phyloP scores from a whole-genome alignment of 1,140 invertebrate genomes.

The Vanessa tameamea region DNA sequence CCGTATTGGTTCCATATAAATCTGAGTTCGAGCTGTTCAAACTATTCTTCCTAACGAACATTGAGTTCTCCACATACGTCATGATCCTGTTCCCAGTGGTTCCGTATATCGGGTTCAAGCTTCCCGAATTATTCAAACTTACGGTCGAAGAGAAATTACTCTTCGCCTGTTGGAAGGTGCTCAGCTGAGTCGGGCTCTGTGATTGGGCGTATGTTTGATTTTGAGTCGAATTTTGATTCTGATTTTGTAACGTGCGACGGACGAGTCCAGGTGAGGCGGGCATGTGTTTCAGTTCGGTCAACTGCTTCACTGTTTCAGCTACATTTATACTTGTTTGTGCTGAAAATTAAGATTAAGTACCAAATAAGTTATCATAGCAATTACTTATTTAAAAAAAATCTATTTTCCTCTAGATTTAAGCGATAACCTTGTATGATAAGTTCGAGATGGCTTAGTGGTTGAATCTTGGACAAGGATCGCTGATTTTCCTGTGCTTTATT shows the following conservation, averaged over 20 bases:
- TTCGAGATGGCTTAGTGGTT: too few relatives aligned
- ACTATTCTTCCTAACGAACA: slow-evolving; percentile 69
- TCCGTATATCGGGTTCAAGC: slow-evolving; percentile 78
- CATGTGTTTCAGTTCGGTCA: slow-evolving; percentile 92
- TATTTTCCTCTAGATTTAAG: too few relatives aligned
- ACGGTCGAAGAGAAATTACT: slow-evolving; percentile 65
- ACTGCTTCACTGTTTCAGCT: slow-evolving; percentile 92
- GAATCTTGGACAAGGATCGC: too few relatives aligned
- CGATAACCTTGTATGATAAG: too few relatives aligned
- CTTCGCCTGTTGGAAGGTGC: slow-evolving; percentile 81
- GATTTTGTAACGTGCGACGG: slow-evolving; percentile 79
- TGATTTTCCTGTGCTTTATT: too few relatives aligned
- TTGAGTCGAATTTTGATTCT: slow-evolving; percentile 40
- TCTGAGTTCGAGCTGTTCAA: slow-evolving; percentile 66
- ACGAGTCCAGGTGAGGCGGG: slow-evolving; percentile 91
- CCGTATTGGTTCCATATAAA: slow-evolving; percentile 56
- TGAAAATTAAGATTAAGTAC: slow-evolving; percentile 25
- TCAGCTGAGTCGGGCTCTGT: slow-evolving; percentile 56
- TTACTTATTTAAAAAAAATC: too few relatives aligned
- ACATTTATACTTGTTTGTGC: slow-evolving; percentile 82
- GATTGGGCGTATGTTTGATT: slow-evolving; percentile 41
- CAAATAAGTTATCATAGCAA: too few relatives aligned
- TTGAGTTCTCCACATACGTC: slow-evolving; percentile 67
- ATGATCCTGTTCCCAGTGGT: slow-evolving; percentile 73
- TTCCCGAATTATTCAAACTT: slow-evolving; percentile 62